Conservation (phyloP, 2,888 invertebrate species). For the Caradrina clavipalpis region DNA sequence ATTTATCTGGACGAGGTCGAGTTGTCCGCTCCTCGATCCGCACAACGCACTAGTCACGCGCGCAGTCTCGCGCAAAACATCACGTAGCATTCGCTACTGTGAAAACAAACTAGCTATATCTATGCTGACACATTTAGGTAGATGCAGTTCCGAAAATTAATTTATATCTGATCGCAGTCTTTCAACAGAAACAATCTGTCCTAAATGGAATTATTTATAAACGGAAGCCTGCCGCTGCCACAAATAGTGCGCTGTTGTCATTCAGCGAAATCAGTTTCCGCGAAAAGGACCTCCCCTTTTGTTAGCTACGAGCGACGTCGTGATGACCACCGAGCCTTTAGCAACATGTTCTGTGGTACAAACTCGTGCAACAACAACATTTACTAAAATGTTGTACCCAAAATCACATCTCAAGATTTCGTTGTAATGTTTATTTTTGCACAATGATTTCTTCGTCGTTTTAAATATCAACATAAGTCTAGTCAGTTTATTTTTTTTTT, state of each 20-base stretch:
- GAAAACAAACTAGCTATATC: constrained; percentile 8
- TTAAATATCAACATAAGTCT: constrained; percentile 54
- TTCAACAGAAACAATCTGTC: constrained; percentile 56
- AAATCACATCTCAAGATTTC: constrained; percentile 34
- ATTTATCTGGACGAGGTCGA: constrained; percentile 89
- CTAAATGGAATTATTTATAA: constrained; percentile 66
- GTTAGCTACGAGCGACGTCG: constrained; percentile 58
- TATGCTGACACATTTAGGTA: constrained; percentile 9
- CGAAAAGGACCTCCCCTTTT: constrained; percentile 73
- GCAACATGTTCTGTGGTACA: background rate
- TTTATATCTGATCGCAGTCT: constrained; percentile 40
- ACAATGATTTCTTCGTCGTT: constrained; percentile 50
- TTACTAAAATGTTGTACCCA: constrained; percentile 8
- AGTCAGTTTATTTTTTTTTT: constrained; percentile 54
- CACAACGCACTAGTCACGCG: constrained; percentile 67
- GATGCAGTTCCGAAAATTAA: constrained; percentile 36
- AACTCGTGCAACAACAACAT: constrained; percentile 37
- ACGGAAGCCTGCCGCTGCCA: constrained; percentile 55
- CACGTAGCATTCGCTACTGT: constrained; percentile 41
- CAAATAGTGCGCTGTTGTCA: constrained; percentile 71
- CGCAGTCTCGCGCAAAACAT: constrained; percentile 62
- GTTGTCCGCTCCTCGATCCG: constrained; percentile 71
- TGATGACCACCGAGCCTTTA: background rate
- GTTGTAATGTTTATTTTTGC: constrained; percentile 28
- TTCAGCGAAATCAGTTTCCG: constrained; percentile 76